A percentile compares a stretch with the other conserved stretches of the same genome.
These are phyloP conservation scores for Tridacna crocea DNA, from an alignment of 2,888 invertebrate genomes.

Conservation along the genomic window DNA sequence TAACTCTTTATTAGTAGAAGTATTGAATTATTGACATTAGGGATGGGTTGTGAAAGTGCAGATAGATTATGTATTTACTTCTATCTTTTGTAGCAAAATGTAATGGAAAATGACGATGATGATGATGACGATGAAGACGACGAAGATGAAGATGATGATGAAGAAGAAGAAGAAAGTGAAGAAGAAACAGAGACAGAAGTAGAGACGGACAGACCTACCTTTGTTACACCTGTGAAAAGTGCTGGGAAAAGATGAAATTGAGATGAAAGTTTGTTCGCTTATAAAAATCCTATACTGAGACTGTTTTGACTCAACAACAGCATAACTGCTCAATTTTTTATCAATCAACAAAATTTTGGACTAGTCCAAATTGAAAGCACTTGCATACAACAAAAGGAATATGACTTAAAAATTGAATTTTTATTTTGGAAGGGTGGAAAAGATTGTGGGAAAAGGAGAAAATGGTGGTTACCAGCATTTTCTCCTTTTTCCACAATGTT, in stretches of 20 bases:
- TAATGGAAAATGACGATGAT: slow-evolving; percentile 65
- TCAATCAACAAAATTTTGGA: no score
- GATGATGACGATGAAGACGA: slow-evolving; percentile 66
- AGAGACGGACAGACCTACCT: slow-evolving; percentile 44
- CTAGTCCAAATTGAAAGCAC: no score
- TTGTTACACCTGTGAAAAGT: slow-evolving; percentile 36
- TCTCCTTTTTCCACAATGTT: background rate
- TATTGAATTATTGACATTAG: no score
- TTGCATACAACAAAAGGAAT: no score
- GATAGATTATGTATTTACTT: background rate
- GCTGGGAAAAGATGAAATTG: slow-evolving; percentile 14
- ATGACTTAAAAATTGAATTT: no score
- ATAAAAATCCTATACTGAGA: no score
- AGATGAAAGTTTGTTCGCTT: background rate
- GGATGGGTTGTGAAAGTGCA: no score
- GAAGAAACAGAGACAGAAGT: slow-evolving; percentile 52
- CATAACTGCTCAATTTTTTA: no score
- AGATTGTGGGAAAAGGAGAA: no score
- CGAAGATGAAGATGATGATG: slow-evolving; percentile 64
- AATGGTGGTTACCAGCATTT: background rate
- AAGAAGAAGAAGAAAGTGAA: slow-evolving; percentile 40
- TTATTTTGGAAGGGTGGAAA: no score
- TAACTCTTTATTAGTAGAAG: no score
- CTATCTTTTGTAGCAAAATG: slow-evolving; percentile 16
- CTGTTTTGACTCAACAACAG: no score